These are phyloP conservation scores for Samia ricini DNA, from an alignment of 1,140 invertebrate species.

Conservation along the genomic window DNA sequence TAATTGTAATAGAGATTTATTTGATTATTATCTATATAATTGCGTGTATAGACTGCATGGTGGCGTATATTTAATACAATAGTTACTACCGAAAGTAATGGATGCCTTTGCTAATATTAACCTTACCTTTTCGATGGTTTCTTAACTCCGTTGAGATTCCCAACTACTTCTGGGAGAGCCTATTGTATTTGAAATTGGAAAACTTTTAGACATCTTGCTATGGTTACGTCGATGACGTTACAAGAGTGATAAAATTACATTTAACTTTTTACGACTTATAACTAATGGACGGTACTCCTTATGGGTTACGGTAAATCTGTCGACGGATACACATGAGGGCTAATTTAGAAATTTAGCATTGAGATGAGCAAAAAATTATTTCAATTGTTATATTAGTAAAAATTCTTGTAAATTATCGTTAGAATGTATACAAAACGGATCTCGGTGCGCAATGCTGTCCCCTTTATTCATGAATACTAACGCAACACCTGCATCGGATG, in stretches of 20 bases:
- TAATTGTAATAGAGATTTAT: no score
- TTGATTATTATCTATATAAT: no score
- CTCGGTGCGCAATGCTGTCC: constrained; percentile 35
- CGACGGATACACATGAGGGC: no score
- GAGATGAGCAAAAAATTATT: no score
- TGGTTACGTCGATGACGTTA: background rate
- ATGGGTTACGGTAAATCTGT: no score
- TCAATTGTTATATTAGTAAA: background rate
- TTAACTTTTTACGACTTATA: no score
- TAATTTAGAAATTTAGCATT: no score
- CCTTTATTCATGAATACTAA: constrained; percentile 41
- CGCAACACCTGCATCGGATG: constrained; percentile 8
- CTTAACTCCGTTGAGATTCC: background rate
- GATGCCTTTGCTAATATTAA: background rate
- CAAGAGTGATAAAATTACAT: no score
- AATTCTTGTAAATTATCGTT: constrained; percentile 1
- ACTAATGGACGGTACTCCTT: no score
- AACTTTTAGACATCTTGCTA: background rate
- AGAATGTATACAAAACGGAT: constrained; percentile 30
- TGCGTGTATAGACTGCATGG: no score
- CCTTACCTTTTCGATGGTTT: background rate
- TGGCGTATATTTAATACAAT: no score
- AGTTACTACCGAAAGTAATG: no score
- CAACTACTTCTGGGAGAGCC: background rate
- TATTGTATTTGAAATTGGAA: background rate